Percentiles rank a stretch among this genome's conserved stretches.
Conservation (phyloP, 2,797 vertebrate genomes). For the Helarctos malayanus region DNA sequence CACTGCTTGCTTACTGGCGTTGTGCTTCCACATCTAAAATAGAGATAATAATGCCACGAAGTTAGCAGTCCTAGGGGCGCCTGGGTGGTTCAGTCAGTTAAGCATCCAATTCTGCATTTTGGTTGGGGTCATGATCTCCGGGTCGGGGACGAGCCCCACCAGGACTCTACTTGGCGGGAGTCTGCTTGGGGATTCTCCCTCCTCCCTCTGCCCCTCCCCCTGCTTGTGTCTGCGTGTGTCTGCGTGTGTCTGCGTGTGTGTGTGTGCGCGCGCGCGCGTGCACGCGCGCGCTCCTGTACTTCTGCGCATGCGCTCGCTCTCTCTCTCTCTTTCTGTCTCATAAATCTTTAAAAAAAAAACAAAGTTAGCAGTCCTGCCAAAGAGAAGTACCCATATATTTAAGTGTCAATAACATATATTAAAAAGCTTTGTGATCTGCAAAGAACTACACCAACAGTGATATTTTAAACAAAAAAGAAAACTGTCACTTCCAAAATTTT, state of each 20-base stretch:
- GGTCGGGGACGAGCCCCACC: background rate
- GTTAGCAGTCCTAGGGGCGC: background rate
- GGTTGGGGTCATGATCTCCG: background rate
- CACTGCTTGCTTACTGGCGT: background rate
- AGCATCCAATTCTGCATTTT: background rate
- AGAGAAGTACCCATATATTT: background rate
- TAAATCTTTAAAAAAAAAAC: background rate
- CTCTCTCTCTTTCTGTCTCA: background rate
- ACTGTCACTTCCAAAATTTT: background rate
- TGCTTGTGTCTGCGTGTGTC: no score
- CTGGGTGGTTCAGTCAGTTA: background rate
- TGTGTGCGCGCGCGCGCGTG: no score
- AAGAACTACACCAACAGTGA: conserved; percentile 5
- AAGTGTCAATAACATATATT: background rate
- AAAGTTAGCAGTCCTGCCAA: background rate
- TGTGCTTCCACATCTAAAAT: background rate
- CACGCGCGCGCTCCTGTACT: no score
- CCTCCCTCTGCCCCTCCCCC: background rate
- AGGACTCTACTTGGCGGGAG: background rate
- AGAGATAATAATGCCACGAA: background rate
- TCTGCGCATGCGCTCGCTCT: background rate
- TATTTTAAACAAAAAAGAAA: background rate
- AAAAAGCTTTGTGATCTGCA: background rate
- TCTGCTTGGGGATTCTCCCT: background rate
- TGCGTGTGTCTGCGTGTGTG: no score